Base-by-base conservation (phyloP, 2,888 invertebrate genomes). In the Auanema sp. region DNA sequence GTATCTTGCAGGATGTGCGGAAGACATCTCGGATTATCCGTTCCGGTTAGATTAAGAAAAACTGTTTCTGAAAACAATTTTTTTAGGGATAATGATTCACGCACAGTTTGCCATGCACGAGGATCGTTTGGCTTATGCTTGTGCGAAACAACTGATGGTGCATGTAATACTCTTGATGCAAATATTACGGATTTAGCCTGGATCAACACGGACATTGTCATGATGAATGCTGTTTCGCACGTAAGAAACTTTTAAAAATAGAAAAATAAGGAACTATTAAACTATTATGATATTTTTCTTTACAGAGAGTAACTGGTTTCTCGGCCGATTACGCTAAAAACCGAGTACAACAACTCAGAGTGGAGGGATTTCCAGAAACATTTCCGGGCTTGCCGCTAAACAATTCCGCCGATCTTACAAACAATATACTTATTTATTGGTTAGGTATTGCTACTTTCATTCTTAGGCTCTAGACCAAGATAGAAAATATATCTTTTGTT, bases 221-320 rank as follows among this genome's bases (percentile, higher is more conserved):
- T 25, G 40, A 24, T 55, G 25, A 55, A 55, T 40, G 56, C 56
- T n/a, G 23, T 55, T 18, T 55, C 56, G 18, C 56, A 55, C 41
- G 56, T 55, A 40, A 55, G 56, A 21, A 53, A 16, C 16, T 16
- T n/a, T 14, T 53, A 21, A 47, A 47, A 47, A 47, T 16, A 21
- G 47, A 18, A 21, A 3, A 5, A 8, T 5, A 47, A 3, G 18
- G 21, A 47, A 47, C 16, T 16, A 21, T 16, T 47, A 21, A 21
- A 21, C 47, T 21, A 8, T 21, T 21, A 5, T 33, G 33, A 33
- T 47, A 8, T 47, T 47, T 18, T 21, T 42, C n/a, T 40, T 40
- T 55, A 18, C n/a, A 55, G 56, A 55, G 56, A 25, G 56, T 55
- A n/a, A 55, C 56, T 42, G 56, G 56, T 16, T 55, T 55, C 23